These are phyloP conservation scores for Prionailurus bengalensis DNA, from an alignment of 2,113 vertebrate species.

Conservation along the genomic window DNA sequence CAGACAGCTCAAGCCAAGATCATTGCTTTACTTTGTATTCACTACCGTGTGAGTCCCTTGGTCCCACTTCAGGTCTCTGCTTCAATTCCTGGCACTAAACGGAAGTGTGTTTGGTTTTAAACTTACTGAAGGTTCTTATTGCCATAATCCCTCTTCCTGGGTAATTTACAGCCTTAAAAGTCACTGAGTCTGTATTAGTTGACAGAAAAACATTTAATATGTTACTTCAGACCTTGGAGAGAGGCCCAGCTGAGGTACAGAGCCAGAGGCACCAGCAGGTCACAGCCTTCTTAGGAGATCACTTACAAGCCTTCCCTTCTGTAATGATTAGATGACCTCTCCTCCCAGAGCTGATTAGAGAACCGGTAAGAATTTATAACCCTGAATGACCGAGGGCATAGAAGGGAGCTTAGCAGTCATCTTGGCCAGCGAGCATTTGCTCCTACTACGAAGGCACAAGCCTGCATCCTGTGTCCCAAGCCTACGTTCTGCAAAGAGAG, in stretches of 20 bases:
- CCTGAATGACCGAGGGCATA: neutral
- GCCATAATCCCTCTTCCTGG: conserved; percentile 26
- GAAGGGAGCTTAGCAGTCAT: neutral
- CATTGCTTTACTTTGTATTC: conserved; percentile 72
- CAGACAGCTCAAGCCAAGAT: conserved; percentile 52
- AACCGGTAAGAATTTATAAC: conserved; percentile 5
- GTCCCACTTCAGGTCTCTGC: conserved; percentile 69
- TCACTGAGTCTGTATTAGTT: conserved; percentile 47
- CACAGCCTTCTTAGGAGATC: conserved; percentile 39
- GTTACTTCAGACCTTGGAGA: conserved; percentile 55
- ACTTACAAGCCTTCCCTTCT: conserved; percentile 30
- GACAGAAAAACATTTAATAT: conserved; percentile 61
- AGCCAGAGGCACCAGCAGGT: neutral
- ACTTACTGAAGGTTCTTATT: conserved; percentile 60
- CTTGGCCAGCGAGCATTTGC: neutral
- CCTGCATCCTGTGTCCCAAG: neutral
- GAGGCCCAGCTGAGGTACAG: neutral
- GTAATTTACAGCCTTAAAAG: conserved; percentile 52
- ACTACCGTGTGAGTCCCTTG: conserved; percentile 4
- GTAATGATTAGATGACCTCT: neutral
- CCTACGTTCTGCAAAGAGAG: neutral
- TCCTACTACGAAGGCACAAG: neutral
- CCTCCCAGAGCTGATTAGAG: neutral
- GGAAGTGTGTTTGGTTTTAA: conserved; percentile 75
- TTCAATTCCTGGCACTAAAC: conserved; percentile 79